Base-by-base conservation (phyloP, 2,797 vertebrate genomes). In the Kryptolebias ocellatus region DNA sequence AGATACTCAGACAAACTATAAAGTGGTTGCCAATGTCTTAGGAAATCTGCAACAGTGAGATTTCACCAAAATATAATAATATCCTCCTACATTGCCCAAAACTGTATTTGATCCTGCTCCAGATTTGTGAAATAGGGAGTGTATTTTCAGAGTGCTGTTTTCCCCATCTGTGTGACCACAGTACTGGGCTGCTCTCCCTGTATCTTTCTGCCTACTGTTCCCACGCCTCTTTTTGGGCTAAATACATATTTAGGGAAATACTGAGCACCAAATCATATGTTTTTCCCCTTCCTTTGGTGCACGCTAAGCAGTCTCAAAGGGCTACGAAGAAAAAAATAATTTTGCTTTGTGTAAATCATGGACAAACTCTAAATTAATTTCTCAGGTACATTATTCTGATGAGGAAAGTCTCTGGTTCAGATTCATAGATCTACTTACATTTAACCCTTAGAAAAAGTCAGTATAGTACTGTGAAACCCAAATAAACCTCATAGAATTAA, bases 161-260 rank as follows among this genome's bases (percentile, higher is more conserved):
- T 93, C 91, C 83, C 91, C 92, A 92, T 92, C 83, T 89, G 89
- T 81, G 89, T 79, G 81, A 90, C 90, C 90, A 89, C 83, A 88
- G 85, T 84, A 74, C 77, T 74, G 86, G 81, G 74, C 84, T 66
- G 72, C 79, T 83, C 76, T 88, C 84, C 79, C 77, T 86, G 78
- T 79, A 81, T 76, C 78, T 74, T 49, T 74, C 80, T 80, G 83
- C 85, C 79, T 73, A 51, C 76, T 65, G 85, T 92, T 91, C 90
- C 91, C 91, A 91, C 85, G 88, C 91, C 85, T 87, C 86, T 79
- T 88, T 90, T 80, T 81, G 75, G 81, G 76, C 81, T 89, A 90
- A 90, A 88, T 87, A 87, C 90, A 90, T 88, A 92, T 90, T 91
- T 89, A 83, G 84, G 81, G 78, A 84, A 89, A 87, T 82, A 85